These are phyloP conservation scores for Protodeltote pygarga DNA, from an alignment of 2,888 invertebrate genomes.

Conservation along the genomic window DNA sequence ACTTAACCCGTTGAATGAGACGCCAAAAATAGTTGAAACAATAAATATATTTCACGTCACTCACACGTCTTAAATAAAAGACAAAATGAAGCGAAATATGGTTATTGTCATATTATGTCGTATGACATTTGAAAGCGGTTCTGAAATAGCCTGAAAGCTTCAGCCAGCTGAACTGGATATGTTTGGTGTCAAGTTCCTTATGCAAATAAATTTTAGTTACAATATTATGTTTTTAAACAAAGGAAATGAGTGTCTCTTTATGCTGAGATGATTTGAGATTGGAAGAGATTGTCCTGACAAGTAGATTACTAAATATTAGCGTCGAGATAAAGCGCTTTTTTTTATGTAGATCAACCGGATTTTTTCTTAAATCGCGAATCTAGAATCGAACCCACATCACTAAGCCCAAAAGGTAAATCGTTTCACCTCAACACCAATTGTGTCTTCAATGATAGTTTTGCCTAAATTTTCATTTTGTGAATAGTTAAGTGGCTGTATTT, in stretches of 20 bases:
- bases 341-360: no score
- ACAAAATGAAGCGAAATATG: slow-evolving; percentile 66
- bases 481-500: no score
- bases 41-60: slow-evolving; percentile 63
- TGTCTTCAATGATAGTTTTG: no score
- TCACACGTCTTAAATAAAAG: slow-evolving; percentile 55
- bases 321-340: no score
- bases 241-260: slow-evolving; percentile 31
- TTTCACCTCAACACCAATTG: no score
- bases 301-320: no score
- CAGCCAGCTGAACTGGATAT: slow-evolving; percentile 52
- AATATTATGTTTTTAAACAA: slow-evolving; percentile 41
- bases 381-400: no score
- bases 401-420: no score
- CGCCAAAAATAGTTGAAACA: slow-evolving; percentile 56
- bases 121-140: slow-evolving; percentile 67
- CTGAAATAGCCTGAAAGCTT: slow-evolving; percentile 59
- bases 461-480: no score
- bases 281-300: no score
- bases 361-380: no score
- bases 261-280: slow-evolving; percentile 15
- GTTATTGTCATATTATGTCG: slow-evolving; percentile 75
- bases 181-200: slow-evolving; percentile 36
- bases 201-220: slow-evolving; percentile 44
- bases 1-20: slow-evolving; percentile 30